A percentile compares a stretch with the other conserved stretches of the same genome.
Evolutionary conservation across 2,113 vertebrate species (phyloP).

Genomic region (Hystrix brachyura): DNA sequence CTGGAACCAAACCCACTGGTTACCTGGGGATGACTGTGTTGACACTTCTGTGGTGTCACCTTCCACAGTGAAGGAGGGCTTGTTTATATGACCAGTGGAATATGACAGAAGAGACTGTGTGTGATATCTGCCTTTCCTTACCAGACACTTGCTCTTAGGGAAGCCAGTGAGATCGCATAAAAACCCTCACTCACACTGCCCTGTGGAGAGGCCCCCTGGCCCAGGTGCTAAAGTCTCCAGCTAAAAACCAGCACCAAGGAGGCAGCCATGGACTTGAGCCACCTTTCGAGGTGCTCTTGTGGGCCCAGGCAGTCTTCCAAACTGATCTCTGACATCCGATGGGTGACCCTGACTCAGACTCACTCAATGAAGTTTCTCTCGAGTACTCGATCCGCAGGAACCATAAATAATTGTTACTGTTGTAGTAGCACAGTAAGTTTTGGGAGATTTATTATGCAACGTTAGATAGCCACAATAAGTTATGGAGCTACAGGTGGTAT

Average conservation of each 20-base stretch:
- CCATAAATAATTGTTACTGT: not conserved
- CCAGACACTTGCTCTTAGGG: not conserved
- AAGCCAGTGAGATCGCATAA: not conserved
- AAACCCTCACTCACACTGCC: fast-evolving
- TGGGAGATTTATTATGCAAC: not conserved
- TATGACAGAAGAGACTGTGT: not conserved
- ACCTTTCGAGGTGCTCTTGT: not conserved
- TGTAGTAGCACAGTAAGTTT: not conserved
- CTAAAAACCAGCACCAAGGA: not conserved
- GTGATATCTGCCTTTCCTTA: not conserved
- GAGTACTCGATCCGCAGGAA: not conserved
- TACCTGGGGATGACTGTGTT: not conserved
- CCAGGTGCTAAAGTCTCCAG: not conserved
- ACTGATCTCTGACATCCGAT: not conserved
- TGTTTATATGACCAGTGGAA: not conserved
- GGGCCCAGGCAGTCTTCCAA: not conserved
- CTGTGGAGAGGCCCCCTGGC: fast-evolving
- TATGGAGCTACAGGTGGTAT: not conserved
- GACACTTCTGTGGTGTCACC: not conserved
- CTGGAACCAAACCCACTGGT: no score
- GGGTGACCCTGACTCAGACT: not conserved
- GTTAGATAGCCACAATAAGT: not conserved
- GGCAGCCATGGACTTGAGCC: not conserved
- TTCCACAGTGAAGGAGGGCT: not conserved
- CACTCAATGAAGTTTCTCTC: not conserved